These are phyloP conservation scores for Allacma fusca DNA, from an alignment of 2,888 invertebrate genomes.

Conservation along the genomic window DNA sequence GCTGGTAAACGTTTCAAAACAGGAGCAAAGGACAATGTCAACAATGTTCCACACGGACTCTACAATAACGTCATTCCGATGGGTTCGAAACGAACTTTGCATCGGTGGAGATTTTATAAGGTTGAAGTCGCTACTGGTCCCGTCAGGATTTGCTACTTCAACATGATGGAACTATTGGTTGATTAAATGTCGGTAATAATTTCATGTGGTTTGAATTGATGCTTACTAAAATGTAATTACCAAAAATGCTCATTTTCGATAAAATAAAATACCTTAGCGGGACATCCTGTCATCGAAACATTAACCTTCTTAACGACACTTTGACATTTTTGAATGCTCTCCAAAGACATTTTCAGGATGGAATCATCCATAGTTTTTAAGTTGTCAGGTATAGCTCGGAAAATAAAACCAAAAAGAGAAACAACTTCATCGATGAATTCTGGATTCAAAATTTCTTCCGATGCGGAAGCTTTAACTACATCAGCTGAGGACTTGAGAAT, in stretches of 20 bases:
- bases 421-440: conserved; percentile 21
- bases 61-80: conserved; percentile 18
- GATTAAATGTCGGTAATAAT: no score
- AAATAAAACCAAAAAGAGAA: conserved; percentile 25
- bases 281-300: conserved; percentile 12
- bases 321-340: neutral
- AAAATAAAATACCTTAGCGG: neutral
- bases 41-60: conserved; percentile 30
- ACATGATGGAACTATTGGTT: conserved; percentile 16
- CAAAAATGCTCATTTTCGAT: no score
- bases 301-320: neutral
- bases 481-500: neutral
- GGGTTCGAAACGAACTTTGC: conserved; percentile 7
- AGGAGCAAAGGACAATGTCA: neutral
- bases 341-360: neutral
- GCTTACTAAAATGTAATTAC: no score
- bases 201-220: no score
- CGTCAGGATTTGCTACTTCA: neutral
- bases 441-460: neutral
- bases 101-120: conserved; percentile 8
- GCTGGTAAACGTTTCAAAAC: neutral
- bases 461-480: neutral
- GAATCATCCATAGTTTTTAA: neutral
- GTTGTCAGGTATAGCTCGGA: conserved; percentile 18
- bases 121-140: neutral